phyloP scores from a whole-genome alignment of 2,113 vertebrate species.

The Micromys minutus region DNA sequence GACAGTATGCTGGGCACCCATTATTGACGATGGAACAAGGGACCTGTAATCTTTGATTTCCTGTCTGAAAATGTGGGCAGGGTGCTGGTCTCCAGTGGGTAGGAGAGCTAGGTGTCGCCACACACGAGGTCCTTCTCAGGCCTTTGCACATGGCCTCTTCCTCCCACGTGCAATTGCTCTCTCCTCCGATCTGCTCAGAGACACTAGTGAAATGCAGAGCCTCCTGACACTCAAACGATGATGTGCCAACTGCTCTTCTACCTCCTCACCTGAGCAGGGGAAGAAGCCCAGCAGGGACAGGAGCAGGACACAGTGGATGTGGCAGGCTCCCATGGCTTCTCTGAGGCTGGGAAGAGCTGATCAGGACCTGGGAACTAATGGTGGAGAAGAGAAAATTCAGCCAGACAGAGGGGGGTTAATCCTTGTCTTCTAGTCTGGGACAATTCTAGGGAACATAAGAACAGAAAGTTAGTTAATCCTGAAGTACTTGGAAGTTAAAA shows the following conservation, averaged over 20 bases:
- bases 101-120: not conserved
- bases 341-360: too few relatives aligned
- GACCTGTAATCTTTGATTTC: not conserved
- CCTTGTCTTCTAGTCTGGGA: not conserved
- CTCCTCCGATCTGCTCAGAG: not conserved
- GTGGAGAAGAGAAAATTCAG: not conserved
- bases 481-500: not conserved
- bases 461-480: not conserved
- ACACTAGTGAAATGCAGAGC: not conserved
- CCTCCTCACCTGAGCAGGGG: not conserved
- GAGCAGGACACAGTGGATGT: not conserved
- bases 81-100: not conserved
- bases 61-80: not conserved
- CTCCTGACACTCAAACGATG: not conserved
- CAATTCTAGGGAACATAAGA: too few relatives aligned
- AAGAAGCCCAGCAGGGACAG: conserved; percentile 33
- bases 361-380: too few relatives aligned
- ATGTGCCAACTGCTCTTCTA: not conserved
- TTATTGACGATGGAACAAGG: not conserved
- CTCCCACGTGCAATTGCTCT: not conserved
- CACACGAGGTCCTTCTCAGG: not conserved
- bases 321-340: too few relatives aligned
- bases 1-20: not conserved
- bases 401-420: accelerated
- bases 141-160: not conserved